phyloP scores from a whole-genome alignment of 2,797 vertebrate genomes.

The Falco berigora region DNA sequence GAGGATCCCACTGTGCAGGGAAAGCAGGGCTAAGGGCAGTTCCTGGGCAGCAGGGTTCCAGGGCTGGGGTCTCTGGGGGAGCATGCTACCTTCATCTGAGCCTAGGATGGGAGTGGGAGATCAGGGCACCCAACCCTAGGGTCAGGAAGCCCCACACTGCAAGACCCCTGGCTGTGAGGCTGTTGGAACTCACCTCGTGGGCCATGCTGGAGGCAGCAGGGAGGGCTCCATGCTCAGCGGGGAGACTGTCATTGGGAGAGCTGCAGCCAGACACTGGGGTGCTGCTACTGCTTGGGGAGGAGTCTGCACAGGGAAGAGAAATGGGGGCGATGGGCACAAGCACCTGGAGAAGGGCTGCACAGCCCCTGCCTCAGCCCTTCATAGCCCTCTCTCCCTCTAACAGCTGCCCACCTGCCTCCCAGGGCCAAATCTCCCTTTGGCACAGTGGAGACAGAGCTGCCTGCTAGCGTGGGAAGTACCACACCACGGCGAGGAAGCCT shows the following conservation, averaged over 20 bases:
- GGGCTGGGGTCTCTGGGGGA: background rate
- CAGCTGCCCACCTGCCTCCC: accelerated
- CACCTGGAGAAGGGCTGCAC: background rate
- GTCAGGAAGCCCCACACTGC: background rate
- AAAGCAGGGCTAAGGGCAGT: background rate
- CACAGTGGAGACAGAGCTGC: accelerated
- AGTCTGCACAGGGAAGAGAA: conserved; percentile 72
- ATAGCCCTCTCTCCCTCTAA: background rate
- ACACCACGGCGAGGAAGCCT: accelerated
- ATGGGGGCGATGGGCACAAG: background rate
- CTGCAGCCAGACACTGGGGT: conserved; percentile 82
- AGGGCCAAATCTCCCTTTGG: too few species aligned
- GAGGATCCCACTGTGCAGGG: background rate
- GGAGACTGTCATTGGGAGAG: conserved; percentile 83
- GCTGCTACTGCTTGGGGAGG: conserved; percentile 93
- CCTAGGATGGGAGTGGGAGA: background rate
- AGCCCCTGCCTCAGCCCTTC: background rate
- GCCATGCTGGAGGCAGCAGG: conserved; percentile 67
- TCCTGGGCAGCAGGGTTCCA: background rate
- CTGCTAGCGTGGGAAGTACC: background rate
- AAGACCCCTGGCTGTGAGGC: background rate
- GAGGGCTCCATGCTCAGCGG: conserved; percentile 73
- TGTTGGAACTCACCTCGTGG: conserved; percentile 75
- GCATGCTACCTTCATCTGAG: background rate
- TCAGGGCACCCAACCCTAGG: background rate